Conservation (phyloP, 2,888 invertebrate genomes). For the Pheosia gnoma region DNA sequence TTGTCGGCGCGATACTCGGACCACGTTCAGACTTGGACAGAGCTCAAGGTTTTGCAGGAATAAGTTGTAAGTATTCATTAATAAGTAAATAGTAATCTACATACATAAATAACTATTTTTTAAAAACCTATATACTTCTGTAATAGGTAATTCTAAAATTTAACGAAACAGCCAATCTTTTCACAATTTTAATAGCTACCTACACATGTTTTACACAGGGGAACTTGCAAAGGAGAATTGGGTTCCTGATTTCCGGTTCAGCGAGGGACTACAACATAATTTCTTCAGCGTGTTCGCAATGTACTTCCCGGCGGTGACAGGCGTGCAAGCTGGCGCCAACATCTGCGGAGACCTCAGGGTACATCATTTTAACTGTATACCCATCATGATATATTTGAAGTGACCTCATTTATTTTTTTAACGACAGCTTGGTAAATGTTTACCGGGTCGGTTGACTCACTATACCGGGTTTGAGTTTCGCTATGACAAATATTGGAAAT, state of each 20-base stretch:
- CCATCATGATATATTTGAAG: too few relatives aligned
- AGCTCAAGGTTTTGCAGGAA: conserved; percentile 91
- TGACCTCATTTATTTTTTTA: too few relatives aligned
- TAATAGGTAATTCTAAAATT: too few relatives aligned
- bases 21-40: conserved; percentile 78
- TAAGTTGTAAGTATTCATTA: conserved; percentile 85
- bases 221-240: conserved; percentile 86
- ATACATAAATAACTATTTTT: too few relatives aligned
- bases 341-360: conserved; percentile 96
- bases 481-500: too few relatives aligned
- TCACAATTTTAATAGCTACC: too few relatives aligned
- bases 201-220: conserved; percentile 67
- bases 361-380: neutral
- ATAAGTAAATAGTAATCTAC: neutral
- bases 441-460: too few relatives aligned
- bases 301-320: conserved; percentile 98
- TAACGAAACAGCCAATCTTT: too few relatives aligned
- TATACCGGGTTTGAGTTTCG: too few relatives aligned
- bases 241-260: conserved; percentile 85
- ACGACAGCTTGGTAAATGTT: too few relatives aligned
- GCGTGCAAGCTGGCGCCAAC: conserved; percentile 97
- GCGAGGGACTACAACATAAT: conserved; percentile 86
- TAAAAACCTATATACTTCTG: too few relatives aligned
- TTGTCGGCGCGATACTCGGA: conserved; percentile 91
- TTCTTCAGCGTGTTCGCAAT: conserved; percentile 97